Evolutionary conservation across 2,797 vertebrate species (phyloP).

Genomic region (Clarias laeviceps): DNA sequence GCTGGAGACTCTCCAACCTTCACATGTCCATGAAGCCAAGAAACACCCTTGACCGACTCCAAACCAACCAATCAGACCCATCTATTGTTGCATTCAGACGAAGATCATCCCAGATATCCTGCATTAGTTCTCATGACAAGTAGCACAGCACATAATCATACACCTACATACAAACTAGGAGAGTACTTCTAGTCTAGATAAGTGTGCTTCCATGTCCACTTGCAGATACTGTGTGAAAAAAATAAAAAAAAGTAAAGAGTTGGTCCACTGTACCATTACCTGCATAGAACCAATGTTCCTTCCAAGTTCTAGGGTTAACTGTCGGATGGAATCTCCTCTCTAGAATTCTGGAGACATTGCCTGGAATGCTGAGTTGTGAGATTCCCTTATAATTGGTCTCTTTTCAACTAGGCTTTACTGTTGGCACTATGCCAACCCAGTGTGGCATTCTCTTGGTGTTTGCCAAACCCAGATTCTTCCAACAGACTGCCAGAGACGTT

Average conservation of each 20-base stretch:
- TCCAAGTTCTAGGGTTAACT: neutral
- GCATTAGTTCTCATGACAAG: neutral
- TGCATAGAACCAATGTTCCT: neutral
- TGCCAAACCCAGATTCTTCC: neutral
- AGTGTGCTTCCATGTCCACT: neutral
- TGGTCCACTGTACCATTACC: neutral
- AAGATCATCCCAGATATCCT: neutral
- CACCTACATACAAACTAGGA: neutral
- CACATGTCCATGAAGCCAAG: neutral
- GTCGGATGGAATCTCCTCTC: neutral
- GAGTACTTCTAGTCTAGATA: neutral
- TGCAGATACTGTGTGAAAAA: neutral
- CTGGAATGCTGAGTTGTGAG: neutral
- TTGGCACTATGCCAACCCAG: neutral
- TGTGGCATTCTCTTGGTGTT: neutral
- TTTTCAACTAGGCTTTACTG: neutral
- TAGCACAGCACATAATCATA: neutral
- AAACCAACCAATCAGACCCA: neutral
- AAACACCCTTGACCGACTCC: neutral
- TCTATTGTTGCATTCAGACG: neutral
- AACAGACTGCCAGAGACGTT: neutral
- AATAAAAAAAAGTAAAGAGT: neutral
- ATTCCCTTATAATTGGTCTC: neutral
- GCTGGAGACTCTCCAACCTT: neutral
- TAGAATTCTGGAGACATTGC: neutral